These are phyloP conservation scores for Drosophila kanapiae DNA, from an alignment of 1,140 invertebrate genomes.

Conservation along the genomic window DNA sequence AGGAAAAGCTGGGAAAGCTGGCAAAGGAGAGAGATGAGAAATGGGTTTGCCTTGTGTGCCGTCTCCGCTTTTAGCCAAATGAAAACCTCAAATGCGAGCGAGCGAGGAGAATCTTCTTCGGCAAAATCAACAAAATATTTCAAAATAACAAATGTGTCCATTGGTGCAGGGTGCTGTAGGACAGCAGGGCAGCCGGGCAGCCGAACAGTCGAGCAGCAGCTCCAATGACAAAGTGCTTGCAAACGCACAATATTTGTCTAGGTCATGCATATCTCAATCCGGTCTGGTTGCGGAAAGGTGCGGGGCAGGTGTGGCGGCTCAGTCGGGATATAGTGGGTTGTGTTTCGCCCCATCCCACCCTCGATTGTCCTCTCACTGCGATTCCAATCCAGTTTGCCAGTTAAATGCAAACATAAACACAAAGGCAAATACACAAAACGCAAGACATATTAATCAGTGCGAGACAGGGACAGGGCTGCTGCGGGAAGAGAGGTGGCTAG, in stretches of 20 bases:
- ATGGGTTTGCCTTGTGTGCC: slow-evolving; percentile 42
- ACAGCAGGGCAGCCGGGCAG: slow-evolving; percentile 17
- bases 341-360: not conserved
- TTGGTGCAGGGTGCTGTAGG: slow-evolving; percentile 23
- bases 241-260: slow-evolving; percentile 81
- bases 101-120: slow-evolving; percentile 50
- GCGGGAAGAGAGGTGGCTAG: not conserved
- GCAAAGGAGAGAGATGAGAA: slow-evolving; percentile 51
- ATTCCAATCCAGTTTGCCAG: slow-evolving; percentile 54
- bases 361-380: not conserved
- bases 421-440: slow-evolving; percentile 62
- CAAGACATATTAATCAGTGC: slow-evolving; percentile 79
- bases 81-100: slow-evolving; percentile 71
- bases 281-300: slow-evolving; percentile 15
- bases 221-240: slow-evolving; percentile 76
- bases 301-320: slow-evolving; percentile 7
- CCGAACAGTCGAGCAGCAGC: slow-evolving; percentile 49
- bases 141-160: slow-evolving; percentile 82
- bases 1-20: slow-evolving; percentile 19
- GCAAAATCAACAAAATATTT: slow-evolving; percentile 82
- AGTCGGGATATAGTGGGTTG: slow-evolving; percentile 2
- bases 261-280: slow-evolving; percentile 72
- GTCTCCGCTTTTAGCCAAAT: slow-evolving; percentile 70
- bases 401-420: slow-evolving; percentile 75
- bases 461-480: slow-evolving; percentile 17